Conservation (phyloP, 2,113 vertebrate species). For the Gymnogyps californianus region DNA sequence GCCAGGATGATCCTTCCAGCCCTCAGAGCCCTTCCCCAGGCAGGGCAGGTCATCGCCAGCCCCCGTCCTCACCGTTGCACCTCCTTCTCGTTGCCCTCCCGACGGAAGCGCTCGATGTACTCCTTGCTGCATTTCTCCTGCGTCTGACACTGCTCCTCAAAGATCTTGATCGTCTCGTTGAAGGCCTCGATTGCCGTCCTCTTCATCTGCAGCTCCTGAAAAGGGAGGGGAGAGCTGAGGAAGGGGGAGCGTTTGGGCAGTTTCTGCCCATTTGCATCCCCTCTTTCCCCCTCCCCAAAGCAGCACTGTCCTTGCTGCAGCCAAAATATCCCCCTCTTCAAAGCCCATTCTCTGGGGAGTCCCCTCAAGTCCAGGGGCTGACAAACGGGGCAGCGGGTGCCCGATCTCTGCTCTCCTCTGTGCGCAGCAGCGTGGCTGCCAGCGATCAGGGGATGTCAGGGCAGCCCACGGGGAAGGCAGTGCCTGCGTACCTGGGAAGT, state of each 20-base stretch:
- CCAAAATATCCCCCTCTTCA: neutral
- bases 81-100: conserved; percentile 82
- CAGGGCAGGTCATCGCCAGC: neutral
- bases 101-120: conserved; percentile 79
- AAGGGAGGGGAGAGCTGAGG: neutral
- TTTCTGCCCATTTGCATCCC: neutral
- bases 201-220: conserved; percentile 84
- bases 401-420: neutral
- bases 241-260: neutral
- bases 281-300: neutral
- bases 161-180: conserved; percentile 85
- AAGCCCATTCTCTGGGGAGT: neutral
- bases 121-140: conserved; percentile 83
- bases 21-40: neutral
- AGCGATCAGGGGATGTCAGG: accelerated
- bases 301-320: neutral
- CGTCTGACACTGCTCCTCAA: conserved; percentile 82
- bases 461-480: neutral
- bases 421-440: neutral
- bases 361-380: neutral
- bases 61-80: conserved; percentile 72
- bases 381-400: neutral
- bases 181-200: conserved; percentile 82
- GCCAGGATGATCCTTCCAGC: neutral
- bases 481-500: conserved; percentile 72